A percentile compares a stretch with the other conserved stretches of the same genome.
These are phyloP conservation scores for Luehdorfia chinensis DNA, from an alignment of 1,140 invertebrate genomes.

Conservation along the genomic window DNA sequence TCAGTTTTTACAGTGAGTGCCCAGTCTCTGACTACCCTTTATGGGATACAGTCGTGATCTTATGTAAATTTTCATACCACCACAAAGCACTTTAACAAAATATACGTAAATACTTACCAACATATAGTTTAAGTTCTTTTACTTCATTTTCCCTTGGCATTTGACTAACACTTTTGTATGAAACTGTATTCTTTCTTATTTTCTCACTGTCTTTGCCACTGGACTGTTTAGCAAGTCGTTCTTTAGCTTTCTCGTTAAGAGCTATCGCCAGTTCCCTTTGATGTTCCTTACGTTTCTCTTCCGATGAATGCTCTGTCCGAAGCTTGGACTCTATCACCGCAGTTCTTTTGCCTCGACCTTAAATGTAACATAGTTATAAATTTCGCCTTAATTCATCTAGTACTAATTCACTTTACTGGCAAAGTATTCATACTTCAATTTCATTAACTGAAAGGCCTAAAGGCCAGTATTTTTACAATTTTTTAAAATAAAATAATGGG, in stretches of 20 bases:
- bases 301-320: slow-evolving; percentile 95
- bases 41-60: no score
- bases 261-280: slow-evolving; percentile 95
- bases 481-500: no score
- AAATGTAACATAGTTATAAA: slow-evolving; percentile 26
- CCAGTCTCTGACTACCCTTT: no score
- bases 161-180: slow-evolving; percentile 94
- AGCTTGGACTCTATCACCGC: slow-evolving; percentile 97
- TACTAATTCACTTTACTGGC: neutral
- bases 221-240: slow-evolving; percentile 92
- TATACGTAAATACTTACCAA: slow-evolving; percentile 80
- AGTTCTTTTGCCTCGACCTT: slow-evolving; percentile 91
- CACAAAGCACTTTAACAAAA: no score
- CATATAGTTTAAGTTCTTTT: slow-evolving; percentile 95
- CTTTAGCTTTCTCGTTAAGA: slow-evolving; percentile 95
- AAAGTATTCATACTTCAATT: neutral
- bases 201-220: slow-evolving; percentile 93
- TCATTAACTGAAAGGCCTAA: no score
- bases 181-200: slow-evolving; percentile 95
- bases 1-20: no score
- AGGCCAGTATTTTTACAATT: no score
- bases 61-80: no score
- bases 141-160: slow-evolving; percentile 97
- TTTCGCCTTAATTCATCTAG: no score
- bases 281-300: slow-evolving; percentile 98